Conservation (phyloP, 2,113 vertebrate species). For the Tonatia bakeri region DNA sequence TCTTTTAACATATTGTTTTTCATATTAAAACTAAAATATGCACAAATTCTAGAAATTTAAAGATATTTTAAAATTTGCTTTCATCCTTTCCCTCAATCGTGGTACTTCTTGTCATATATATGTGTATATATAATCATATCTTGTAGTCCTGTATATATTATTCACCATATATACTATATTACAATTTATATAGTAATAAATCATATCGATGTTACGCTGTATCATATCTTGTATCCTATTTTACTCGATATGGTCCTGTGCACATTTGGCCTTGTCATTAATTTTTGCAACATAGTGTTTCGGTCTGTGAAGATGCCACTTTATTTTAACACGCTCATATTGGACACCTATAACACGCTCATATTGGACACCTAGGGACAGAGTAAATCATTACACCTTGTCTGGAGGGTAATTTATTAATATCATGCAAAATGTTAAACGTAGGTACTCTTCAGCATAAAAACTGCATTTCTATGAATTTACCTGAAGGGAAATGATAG, state of each 20-base stretch:
- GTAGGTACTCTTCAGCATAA: neutral
- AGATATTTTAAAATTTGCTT: neutral
- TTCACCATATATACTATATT: neutral
- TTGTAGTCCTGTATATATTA: neutral
- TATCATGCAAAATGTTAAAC: conserved; percentile 16
- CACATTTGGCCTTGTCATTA: neutral
- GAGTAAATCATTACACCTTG: neutral
- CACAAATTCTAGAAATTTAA: neutral
- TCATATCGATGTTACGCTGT: neutral
- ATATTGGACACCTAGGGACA: neutral
- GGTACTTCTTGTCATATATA: neutral
- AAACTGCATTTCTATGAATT: conserved; percentile 3
- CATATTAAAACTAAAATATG: neutral
- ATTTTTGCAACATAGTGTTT: conserved; percentile 12
- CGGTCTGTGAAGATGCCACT: neutral
- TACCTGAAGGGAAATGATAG: neutral
- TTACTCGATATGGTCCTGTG: neutral
- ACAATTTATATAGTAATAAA: neutral
- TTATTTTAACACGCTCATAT: conserved; percentile 26
- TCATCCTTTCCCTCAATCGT: neutral
- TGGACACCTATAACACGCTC: no score
- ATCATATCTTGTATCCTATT: neutral
- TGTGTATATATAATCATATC: neutral
- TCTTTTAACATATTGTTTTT: conserved; percentile 33
- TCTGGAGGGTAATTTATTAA: neutral